Percentiles rank a stretch among this genome's conserved stretches.
These are phyloP conservation scores for Aquatica leii DNA, from an alignment of 2,888 invertebrate genomes.

Conservation along the genomic window DNA sequence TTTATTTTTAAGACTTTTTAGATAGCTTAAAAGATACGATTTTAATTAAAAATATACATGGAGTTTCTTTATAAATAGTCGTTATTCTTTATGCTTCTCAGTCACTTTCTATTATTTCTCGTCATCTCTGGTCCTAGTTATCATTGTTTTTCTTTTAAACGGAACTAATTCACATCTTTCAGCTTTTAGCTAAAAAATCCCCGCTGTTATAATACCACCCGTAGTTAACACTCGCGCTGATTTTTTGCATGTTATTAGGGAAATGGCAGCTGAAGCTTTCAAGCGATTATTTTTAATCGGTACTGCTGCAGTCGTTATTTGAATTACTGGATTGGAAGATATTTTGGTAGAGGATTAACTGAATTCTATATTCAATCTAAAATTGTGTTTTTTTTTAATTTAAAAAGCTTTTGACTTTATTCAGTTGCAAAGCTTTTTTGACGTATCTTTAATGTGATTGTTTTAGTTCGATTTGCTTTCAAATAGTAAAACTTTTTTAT, in stretches of 20 bases:
- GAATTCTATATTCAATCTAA: slow-evolving; percentile 21
- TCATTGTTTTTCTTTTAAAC: slow-evolving; percentile 23
- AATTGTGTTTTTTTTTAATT: slow-evolving; percentile 18
- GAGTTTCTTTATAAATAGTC: not conserved
- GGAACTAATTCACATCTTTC: slow-evolving; percentile 22
- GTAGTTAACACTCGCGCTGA: slow-evolving; percentile 31
- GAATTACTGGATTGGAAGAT: slow-evolving; percentile 35
- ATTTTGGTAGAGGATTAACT: slow-evolving; percentile 30
- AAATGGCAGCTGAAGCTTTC: slow-evolving; percentile 39
- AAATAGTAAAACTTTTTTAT: not conserved
- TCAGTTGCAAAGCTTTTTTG: not conserved
- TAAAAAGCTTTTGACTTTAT: slow-evolving; percentile 7
- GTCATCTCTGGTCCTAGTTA: slow-evolving; percentile 9
- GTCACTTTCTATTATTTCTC: not conserved
- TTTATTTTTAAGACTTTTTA: slow-evolving; percentile 1
- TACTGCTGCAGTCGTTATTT: slow-evolving; percentile 36
- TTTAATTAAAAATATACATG: not conserved
- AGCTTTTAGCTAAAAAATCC: slow-evolving; percentile 32
- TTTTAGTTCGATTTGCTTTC: not conserved
- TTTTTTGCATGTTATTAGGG: slow-evolving; percentile 36
- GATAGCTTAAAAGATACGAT: not conserved
- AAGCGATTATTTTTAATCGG: slow-evolving; percentile 46
- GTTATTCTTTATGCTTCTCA: not conserved
- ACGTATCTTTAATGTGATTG: not conserved
- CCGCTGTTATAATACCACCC: slow-evolving; percentile 30